Base-by-base conservation (phyloP, 2,888 invertebrate species). In the Drymonia ruficornis region DNA sequence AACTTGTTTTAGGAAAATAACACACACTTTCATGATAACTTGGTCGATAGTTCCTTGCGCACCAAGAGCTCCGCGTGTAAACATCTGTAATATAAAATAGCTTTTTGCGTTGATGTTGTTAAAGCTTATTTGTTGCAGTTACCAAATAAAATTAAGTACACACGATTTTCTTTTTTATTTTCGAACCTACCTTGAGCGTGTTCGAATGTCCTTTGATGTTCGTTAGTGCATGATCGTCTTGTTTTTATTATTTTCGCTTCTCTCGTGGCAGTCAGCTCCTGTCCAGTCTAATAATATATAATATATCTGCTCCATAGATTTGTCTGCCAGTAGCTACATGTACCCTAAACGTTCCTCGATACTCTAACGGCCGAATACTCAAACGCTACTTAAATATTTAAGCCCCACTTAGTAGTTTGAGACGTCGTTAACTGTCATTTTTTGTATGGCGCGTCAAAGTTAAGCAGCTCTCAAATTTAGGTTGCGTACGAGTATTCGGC, bases 81-180 rank as follows among this genome's bases (percentile, higher is more conserved):
- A 34, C 16, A 55, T 65, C 75, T 80, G 74, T 78, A 74, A 70
- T 75, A 73, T 75, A 56, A 65, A 72, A 73, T 64, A 57, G 70
- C 66, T 74, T 76, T 74, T 75, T 70, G 79, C 80, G 78, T 80
- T 73, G 56, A 74, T 78, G 80, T 83, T 84, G 79, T 85, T 81
- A 74, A 79, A 78, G 80, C 83, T 84, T 83, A 77, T 79, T 78
- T 83, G 80, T 87, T 84, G 83, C 87, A 87, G 89, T 90, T 90
- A 90, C 90, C 90, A 89, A 88, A 88, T 88, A 87, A 89, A 87
- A 80, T 80, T 83, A 84, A 87, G 84, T 86, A 86, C 84, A 84
- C 69, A 68, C 71, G 72, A 57, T 74, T 57, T 64, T 65, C 60
- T 69, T 76, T 70, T 80, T 81, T 83, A 83, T 78, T 75, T 81